Evolutionary conservation across 23 tunicate genomes (phyloP), one percentile per base, ranked within the genome.

Genomic region (Styela clava): DNA sequence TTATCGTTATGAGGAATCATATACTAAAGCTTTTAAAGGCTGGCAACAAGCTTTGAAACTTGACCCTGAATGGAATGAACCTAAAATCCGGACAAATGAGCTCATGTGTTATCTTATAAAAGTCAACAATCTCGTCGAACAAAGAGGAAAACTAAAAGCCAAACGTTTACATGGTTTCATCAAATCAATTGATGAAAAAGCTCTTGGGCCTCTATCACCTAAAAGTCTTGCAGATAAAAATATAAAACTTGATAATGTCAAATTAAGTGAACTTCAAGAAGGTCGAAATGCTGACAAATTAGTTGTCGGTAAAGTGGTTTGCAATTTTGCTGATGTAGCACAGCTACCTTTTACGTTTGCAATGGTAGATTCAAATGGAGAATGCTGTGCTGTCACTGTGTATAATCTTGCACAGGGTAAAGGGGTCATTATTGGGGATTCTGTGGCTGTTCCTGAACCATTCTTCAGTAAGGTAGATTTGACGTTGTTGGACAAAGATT

Each of bases 341-440:
- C 82, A 79, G 25, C 92, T 92, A 26, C 97, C 97, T 2, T 92
- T 86, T 73, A 92, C 97, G 19, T 73, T 92, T 34, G 89, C 86
- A 30, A 61, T 85, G 52, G 73, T 92, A 1, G 97, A 92, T 80
- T 9, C 67, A 18, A 62, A 89, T 20, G 91, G 85, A 26, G 70
- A 68, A 24, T 87, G 88, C 44, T 92, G 79, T 84, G 91, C 97
- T 3, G 92, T 87, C 34, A 87, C 92, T 25, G 74, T 92, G 16
- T 92, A 87, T 74, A 92, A 92, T 56, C 84, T 92, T 0, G 88
- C 89, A 3, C 77, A 87, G 89, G 89, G 93, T 3, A 74, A 80
- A 36, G 98, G 98, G 12, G 79, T 93, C 86, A 93, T 93, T 27
- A 93, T 93, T 63, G 98, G 98, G 2, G 98, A 93, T 74, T 34